phyloP scores from a whole-genome alignment of 1,140 invertebrate species.

The Trichonephila clavipes region DNA sequence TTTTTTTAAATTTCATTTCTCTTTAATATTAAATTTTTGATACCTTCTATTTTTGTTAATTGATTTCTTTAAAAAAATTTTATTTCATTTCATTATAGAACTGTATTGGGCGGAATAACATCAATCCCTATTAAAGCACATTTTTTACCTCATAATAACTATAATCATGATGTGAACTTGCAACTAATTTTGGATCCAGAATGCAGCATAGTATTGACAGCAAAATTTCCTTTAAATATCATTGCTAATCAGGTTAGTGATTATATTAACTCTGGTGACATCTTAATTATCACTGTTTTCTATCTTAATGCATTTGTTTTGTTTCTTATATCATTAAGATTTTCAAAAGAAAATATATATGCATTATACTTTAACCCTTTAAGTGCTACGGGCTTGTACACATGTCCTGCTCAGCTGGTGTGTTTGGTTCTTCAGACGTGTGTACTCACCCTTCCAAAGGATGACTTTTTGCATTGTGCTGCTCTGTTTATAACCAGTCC shows the following conservation, averaged over 20 bases:
- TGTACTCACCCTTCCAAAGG: no score
- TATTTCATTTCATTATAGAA: slow-evolving; percentile 34
- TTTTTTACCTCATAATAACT: neutral
- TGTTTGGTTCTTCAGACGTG: no score
- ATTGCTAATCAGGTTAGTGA: slow-evolving; percentile 52
- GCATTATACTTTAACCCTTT: no score
- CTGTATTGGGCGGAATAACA: slow-evolving; percentile 51
- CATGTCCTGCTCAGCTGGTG: no score
- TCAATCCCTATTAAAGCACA: slow-evolving; percentile 26
- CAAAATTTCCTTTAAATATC: slow-evolving; percentile 57
- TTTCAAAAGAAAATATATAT: no score
- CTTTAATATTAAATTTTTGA: neutral
- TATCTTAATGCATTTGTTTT: no score
- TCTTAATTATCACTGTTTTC: neutral
- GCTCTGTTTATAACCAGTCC: no score
- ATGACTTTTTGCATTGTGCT: no score
- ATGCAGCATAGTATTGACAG: slow-evolving; percentile 54
- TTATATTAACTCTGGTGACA: neutral
- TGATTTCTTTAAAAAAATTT: neutral
- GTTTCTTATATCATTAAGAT: no score
- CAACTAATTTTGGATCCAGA: slow-evolving; percentile 62
- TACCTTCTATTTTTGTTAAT: no score
- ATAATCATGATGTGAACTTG: slow-evolving; percentile 11
- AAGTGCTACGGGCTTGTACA: no score
- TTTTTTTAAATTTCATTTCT: neutral